Evolutionary conservation across 2,888 invertebrate species (phyloP).

Genomic region (Scaptomyza tumidula): DNA sequence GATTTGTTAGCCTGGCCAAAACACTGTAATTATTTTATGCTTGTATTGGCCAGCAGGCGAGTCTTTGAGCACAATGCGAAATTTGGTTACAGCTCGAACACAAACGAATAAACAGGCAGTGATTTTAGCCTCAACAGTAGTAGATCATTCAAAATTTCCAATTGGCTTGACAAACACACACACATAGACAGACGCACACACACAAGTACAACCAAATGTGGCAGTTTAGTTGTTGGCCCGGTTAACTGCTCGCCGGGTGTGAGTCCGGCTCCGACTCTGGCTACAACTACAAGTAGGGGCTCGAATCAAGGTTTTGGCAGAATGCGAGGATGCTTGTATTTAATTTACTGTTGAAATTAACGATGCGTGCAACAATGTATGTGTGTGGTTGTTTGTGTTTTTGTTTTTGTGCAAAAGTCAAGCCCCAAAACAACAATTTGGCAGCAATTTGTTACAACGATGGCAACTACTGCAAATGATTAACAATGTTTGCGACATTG

Average conservation of each 20-base stretch:
- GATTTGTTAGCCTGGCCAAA: slow-evolving; percentile 60
- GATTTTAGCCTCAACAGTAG: slow-evolving; percentile 30
- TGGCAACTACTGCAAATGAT: slow-evolving; percentile 78
- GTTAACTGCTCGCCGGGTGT: slow-evolving; percentile 42
- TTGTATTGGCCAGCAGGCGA: slow-evolving; percentile 34
- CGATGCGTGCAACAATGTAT: slow-evolving; percentile 60
- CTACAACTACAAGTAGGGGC: slow-evolving; percentile 11
- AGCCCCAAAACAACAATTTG: slow-evolving; percentile 75
- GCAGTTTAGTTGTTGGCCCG: slow-evolving; percentile 31
- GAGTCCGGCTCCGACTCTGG: slow-evolving; percentile 13
- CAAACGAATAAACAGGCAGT: slow-evolving; percentile 1
- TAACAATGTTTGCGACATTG: slow-evolving; percentile 76
- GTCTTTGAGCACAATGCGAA: not conserved
- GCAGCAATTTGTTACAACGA: slow-evolving; percentile 75
- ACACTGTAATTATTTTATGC: slow-evolving; percentile 73
- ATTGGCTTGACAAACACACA: slow-evolving; percentile 61
- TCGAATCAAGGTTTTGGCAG: slow-evolving; percentile 38
- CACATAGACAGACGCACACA: slow-evolving; percentile 24
- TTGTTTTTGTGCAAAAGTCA: slow-evolving; percentile 50
- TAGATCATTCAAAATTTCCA: slow-evolving; percentile 73
- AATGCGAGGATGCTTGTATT: slow-evolving; percentile 69
- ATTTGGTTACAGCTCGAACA: slow-evolving; percentile 20
- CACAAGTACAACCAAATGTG: slow-evolving; percentile 14
- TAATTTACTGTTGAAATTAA: slow-evolving; percentile 79
- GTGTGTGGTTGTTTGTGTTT: slow-evolving; percentile 8